Evolutionary conservation across 1,140 invertebrate species (phyloP), one percentile per base, ranked within the genome.

Genomic region (Euschistus heros): DNA sequence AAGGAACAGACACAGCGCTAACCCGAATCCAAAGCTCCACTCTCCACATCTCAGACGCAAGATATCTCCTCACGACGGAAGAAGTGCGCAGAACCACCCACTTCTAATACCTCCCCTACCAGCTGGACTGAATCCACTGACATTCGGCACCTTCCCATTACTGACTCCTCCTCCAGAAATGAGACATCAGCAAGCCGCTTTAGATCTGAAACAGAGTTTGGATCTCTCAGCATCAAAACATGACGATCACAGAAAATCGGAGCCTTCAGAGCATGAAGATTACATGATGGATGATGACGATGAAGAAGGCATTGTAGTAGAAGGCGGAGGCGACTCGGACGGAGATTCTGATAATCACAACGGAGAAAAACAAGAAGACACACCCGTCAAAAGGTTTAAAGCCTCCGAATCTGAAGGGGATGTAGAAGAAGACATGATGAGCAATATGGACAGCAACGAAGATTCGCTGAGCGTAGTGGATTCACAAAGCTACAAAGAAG

Each of bases 21-120:
- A 98, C 77, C 95, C 94, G 0, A 99, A 99, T 79, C 96, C 97
- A 0, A 98, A 98, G 76, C 78, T 99, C 6, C 97, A 99, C 77
- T 97, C 91, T 8, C 94, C 94, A 2, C 94, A 97, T 74, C 73
- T 94, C 65, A 79, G 93, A 52, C 78, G 93, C 70, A 94, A 95
- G 79, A 93, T 95, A 70, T 92, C 91, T 66, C 91, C 92, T 10
- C 91, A 95, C 70, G 92, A 95, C 71, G 92, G 93, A 0, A 81
- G 92, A 68, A 92, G 88, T 68, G 84, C 91, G 0, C 90, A 91
- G 77, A 82, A 88, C 18, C 91, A 91, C 74, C 88, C 88, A 13
- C 76, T 90, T 15, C 77, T 91, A 7, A 80, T 90, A 68, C 84
- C 87, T 50, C 86, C 86, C 2, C 84, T 87, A 69, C 82, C 83